Percentiles rank a stretch among this genome's conserved stretches.
These are phyloP conservation scores for Megastigmus dorsalis DNA, from an alignment of 2,888 invertebrate genomes.

Conservation along the genomic window DNA sequence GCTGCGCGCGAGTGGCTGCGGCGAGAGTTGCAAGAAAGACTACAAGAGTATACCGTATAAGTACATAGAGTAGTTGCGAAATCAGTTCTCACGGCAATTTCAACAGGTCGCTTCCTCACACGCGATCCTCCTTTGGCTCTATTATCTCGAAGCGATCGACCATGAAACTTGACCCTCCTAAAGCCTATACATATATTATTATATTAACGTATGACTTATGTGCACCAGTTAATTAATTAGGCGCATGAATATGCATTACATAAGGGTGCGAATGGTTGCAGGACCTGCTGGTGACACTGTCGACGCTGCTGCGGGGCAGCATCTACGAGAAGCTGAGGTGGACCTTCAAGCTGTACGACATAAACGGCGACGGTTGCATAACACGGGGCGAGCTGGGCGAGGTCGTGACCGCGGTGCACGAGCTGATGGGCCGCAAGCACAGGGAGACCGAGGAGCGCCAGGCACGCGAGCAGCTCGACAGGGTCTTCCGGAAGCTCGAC, in stretches of 20 bases:
- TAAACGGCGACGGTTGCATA: constrained; percentile 97
- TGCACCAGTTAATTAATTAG: not conserved
- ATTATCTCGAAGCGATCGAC: too few relatives aligned
- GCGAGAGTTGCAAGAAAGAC: too few relatives aligned
- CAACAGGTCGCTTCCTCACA: too few relatives aligned
- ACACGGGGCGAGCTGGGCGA: constrained; percentile 92
- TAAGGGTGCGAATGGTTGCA: constrained; percentile 74
- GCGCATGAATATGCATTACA: not conserved
- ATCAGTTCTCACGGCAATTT: too few relatives aligned
- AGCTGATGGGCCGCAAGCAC: constrained; percentile 87
- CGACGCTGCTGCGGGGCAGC: constrained; percentile 92
- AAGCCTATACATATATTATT: too few relatives aligned
- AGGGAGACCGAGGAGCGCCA: constrained; percentile 89
- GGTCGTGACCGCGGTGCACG: constrained; percentile 92
- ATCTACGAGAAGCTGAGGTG: constrained; percentile 95
- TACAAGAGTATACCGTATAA: too few relatives aligned
- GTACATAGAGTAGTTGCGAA: too few relatives aligned
- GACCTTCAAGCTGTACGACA: constrained; percentile 97
- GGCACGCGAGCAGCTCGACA: constrained; percentile 90
- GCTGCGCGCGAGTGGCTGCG: too few relatives aligned
- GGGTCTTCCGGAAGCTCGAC: constrained; percentile 92
- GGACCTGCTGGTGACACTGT: constrained; percentile 95
- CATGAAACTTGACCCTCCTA: too few relatives aligned
- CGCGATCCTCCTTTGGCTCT: too few relatives aligned
- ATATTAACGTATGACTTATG: not conserved